These are phyloP conservation scores for Brachylomia viminalis DNA, from an alignment of 2,888 invertebrate genomes.

Conservation along the genomic window DNA sequence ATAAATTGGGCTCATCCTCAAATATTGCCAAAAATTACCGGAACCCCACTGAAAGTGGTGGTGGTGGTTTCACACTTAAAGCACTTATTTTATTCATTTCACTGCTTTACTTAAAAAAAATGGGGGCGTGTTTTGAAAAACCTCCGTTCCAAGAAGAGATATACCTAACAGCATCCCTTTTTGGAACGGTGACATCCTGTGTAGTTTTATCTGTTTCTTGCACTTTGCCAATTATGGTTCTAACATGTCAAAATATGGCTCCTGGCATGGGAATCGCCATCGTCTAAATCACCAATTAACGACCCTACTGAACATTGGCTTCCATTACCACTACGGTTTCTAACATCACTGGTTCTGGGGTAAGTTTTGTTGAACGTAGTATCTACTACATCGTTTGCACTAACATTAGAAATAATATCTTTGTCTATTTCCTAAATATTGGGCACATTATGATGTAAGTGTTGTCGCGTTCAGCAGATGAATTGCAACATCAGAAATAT, in stretches of 20 bases:
- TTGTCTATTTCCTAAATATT: not conserved
- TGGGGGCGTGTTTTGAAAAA: not conserved
- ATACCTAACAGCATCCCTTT: not conserved
- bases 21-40: not conserved
- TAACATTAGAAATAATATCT: not conserved
- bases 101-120: not conserved
- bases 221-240: not conserved
- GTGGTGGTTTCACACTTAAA: slow-evolving; percentile 18
- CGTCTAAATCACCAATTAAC: not conserved
- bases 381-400: not conserved
- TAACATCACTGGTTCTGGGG: not conserved
- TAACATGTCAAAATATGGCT: not conserved
- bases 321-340: not conserved
- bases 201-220: not conserved
- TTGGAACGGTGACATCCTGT: not conserved
- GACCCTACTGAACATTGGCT: not conserved
- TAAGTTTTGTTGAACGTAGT: not conserved
- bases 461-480: not conserved
- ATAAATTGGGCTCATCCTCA: not conserved
- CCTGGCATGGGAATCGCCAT: not conserved
- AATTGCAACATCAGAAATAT: not conserved
- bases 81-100: slow-evolving; percentile 3
- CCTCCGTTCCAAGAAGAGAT: too few relatives aligned
- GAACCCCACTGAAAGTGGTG: slow-evolving; percentile 14
- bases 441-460: not conserved